phyloP scores from a whole-genome alignment of 2,888 invertebrate species.

The Lysandra coridon region DNA sequence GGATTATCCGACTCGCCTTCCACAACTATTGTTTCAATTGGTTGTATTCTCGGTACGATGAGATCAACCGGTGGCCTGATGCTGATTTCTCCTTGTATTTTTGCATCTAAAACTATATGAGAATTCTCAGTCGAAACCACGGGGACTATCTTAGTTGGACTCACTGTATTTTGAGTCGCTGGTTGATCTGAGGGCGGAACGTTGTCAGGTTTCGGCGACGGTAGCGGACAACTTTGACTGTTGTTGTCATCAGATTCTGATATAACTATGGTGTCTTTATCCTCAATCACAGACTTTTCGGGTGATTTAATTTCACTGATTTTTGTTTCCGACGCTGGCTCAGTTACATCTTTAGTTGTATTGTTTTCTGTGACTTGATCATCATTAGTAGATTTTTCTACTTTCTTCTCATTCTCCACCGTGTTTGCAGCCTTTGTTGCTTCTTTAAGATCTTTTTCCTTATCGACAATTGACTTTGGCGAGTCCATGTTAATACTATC shows the following conservation, averaged over 20 bases:
- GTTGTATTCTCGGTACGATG: slow-evolving; percentile 61
- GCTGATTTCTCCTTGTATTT: slow-evolving; percentile 60
- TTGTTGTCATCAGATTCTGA: slow-evolving; percentile 76
- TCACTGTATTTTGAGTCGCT: slow-evolving; percentile 63
- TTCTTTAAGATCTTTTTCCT: slow-evolving; percentile 66
- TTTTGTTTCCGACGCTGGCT: slow-evolving; percentile 51
- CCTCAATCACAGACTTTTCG: slow-evolving; percentile 56
- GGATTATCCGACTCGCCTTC: slow-evolving; percentile 67
- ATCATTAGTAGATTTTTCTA: slow-evolving; percentile 43
- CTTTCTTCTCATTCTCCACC: slow-evolving; percentile 48
- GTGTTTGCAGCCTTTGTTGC: slow-evolving; percentile 35
- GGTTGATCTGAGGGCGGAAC: slow-evolving; percentile 58
- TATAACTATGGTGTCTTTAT: slow-evolving; percentile 73
- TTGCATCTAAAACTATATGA: slow-evolving; percentile 68
- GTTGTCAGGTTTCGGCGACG: slow-evolving; percentile 66
- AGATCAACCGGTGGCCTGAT: slow-evolving; percentile 57
- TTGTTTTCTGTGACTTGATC: slow-evolving; percentile 47
- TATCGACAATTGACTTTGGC: slow-evolving; percentile 67
- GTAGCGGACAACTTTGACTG: slow-evolving; percentile 73
- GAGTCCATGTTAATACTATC: slow-evolving; percentile 76
- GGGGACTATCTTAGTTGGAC: slow-evolving; percentile 68
- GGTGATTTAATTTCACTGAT: slow-evolving; percentile 62
- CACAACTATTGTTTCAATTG: slow-evolving; percentile 69
- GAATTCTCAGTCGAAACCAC: slow-evolving; percentile 70
- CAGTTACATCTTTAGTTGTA: slow-evolving; percentile 47